These are phyloP conservation scores for Diaprepes abbreviatus DNA, from an alignment of 2,888 invertebrate genomes.

Conservation along the genomic window DNA sequence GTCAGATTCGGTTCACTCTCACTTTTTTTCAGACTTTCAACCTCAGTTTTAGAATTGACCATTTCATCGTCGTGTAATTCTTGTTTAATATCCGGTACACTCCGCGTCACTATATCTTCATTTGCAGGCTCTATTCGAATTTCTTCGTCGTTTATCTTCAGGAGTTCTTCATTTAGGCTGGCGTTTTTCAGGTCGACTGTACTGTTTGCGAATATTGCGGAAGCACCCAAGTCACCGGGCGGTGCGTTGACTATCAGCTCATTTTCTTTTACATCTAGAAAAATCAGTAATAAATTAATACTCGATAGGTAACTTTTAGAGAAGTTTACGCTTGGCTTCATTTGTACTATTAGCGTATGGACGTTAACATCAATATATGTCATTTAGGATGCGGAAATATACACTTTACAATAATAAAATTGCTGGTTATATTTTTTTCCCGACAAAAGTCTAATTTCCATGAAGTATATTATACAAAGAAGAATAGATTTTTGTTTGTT, in stretches of 20 bases:
- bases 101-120: slow-evolving; percentile 71
- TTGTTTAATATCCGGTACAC: slow-evolving; percentile 73
- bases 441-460: too few relatives aligned
- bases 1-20: slow-evolving; percentile 73
- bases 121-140: slow-evolving; percentile 62
- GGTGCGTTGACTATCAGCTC: slow-evolving; percentile 31
- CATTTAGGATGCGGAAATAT: too few relatives aligned
- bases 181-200: slow-evolving; percentile 87
- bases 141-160: slow-evolving; percentile 67
- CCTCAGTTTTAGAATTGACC: slow-evolving; percentile 62
- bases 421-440: too few relatives aligned
- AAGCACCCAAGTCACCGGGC: slow-evolving; percentile 75
- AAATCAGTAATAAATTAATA: too few relatives aligned
- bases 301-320: too few relatives aligned
- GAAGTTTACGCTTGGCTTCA: too few relatives aligned
- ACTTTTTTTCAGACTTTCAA: slow-evolving; percentile 70
- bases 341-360: too few relatives aligned
- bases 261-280: slow-evolving; percentile 26
- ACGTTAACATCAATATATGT: too few relatives aligned
- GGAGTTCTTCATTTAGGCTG: slow-evolving; percentile 82
- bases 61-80: slow-evolving; percentile 58
- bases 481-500: too few relatives aligned
- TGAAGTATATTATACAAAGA: too few relatives aligned
- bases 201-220: slow-evolving; percentile 89
- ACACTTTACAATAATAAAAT: too few relatives aligned